These are phyloP conservation scores for Idris sp. DNA, from an alignment of 1,140 invertebrate genomes.

Conservation along the genomic window DNA sequence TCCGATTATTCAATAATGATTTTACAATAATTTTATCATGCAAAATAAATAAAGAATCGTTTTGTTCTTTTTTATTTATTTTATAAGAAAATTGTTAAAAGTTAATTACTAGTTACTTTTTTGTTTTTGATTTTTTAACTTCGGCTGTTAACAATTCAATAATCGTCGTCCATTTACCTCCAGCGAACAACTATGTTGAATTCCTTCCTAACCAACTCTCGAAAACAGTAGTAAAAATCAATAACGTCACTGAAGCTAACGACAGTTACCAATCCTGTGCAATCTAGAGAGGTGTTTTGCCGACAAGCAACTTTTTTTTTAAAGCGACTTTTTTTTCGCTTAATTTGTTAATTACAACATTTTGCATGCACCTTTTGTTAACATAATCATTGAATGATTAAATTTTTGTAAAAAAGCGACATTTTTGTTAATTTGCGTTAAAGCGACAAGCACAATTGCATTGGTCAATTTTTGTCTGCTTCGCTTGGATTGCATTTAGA, in stretches of 20 bases:
- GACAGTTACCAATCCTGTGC: conserved; percentile 60
- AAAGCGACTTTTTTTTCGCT: conserved; percentile 5
- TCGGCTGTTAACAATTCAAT: conserved; percentile 13
- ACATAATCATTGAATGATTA: background rate
- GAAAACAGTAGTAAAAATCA: conserved; percentile 61
- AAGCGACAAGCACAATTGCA: conserved; percentile 25
- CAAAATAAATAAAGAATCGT: background rate
- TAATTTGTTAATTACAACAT: conserved; percentile 1
- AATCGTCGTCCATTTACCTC: conserved; percentile 32
- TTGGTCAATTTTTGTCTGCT: background rate
- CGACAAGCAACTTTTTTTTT: conserved; percentile 32
- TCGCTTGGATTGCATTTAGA: too few species aligned
- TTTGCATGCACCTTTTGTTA: conserved; percentile 5
- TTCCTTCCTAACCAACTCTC: conserved; percentile 67
- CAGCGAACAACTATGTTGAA: conserved; percentile 39
- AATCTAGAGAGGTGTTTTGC: conserved; percentile 55
- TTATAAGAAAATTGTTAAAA: too few species aligned
- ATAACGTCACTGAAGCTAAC: conserved; percentile 60
- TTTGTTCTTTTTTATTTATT: too few species aligned
- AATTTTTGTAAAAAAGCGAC: conserved; percentile 28
- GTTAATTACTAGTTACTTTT: too few species aligned
- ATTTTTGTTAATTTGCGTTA: conserved; percentile 38
- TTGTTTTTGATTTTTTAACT: conserved; percentile 4
- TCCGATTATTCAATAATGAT: conserved; percentile 14
- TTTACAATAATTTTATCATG: background rate